Percentiles rank a stretch among this genome's conserved stretches.
Evolutionary conservation across 2,888 invertebrate species (phyloP).

Genomic region (Papilio demoleus): DNA sequence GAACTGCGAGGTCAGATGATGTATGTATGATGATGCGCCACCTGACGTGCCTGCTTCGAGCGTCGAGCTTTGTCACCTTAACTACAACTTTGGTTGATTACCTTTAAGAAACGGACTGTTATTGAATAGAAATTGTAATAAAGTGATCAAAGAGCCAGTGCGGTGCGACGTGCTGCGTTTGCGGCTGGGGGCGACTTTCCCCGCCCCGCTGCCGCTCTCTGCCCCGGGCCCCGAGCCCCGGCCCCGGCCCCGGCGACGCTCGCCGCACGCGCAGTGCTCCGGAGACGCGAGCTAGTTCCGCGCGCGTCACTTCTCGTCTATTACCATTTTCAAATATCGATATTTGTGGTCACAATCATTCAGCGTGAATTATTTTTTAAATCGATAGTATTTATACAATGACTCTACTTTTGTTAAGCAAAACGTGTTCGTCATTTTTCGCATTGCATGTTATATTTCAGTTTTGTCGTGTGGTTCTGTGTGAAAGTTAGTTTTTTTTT

Average conservation of each 20-base stretch:
- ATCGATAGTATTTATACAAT: slow-evolving; percentile 40
- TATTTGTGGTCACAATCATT: slow-evolving; percentile 33
- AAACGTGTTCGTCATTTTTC: slow-evolving; percentile 47
- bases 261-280: neutral
- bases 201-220: neutral
- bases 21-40: neutral
- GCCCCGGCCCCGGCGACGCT: neutral
- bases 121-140: slow-evolving; percentile 21
- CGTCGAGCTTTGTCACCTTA: neutral
- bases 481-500: slow-evolving; percentile 25
- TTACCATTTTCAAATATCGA: slow-evolving; percentile 43
- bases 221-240: neutral
- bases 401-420: slow-evolving; percentile 46
- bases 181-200: neutral
- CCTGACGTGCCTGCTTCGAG: neutral
- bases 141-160: slow-evolving; percentile 46
- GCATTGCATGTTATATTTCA: slow-evolving; percentile 35
- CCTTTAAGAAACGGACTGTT: neutral
- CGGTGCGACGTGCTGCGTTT: neutral
- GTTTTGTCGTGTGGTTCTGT: slow-evolving; percentile 28
- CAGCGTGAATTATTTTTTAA: slow-evolving; percentile 31
- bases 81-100: neutral
- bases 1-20: no score
- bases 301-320: slow-evolving; percentile 24
- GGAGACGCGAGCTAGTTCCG: neutral